These are phyloP conservation scores for Teinopalpus imperialis DNA, from an alignment of 2,888 invertebrate genomes.

Conservation along the genomic window DNA sequence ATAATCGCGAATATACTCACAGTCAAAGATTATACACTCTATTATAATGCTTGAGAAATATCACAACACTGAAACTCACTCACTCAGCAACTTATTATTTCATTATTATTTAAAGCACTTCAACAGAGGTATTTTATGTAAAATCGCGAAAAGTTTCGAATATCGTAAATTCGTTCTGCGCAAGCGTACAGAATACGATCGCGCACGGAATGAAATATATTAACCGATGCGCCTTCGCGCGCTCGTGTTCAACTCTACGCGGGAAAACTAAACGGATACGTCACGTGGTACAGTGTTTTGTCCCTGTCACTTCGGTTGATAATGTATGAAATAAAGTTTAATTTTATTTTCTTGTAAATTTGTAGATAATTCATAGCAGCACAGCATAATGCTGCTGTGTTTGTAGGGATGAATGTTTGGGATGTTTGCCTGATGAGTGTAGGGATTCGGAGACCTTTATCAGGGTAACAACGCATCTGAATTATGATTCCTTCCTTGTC, in stretches of 20 bases:
- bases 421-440: too few relatives aligned
- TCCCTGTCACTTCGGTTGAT: conserved; percentile 32
- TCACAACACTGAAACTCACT: conserved; percentile 38
- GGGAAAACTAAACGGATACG: conserved; percentile 62
- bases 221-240: conserved; percentile 43
- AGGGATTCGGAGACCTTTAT: too few relatives aligned
- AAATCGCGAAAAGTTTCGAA: conserved; percentile 34
- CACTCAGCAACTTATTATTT: conserved; percentile 37
- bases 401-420: too few relatives aligned
- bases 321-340: conserved; percentile 3
- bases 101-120: conserved; percentile 43
- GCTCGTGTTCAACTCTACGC: conserved; percentile 51
- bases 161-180: conserved; percentile 50
- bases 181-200: conserved; percentile 52
- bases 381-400: too few relatives aligned
- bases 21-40: background rate
- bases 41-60: conserved; percentile 21
- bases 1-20: conserved; percentile 22
- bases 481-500: too few relatives aligned
- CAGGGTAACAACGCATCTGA: too few relatives aligned
- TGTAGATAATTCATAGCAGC: too few relatives aligned
- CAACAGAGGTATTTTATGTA: conserved; percentile 31
- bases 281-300: conserved; percentile 36
- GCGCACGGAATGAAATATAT: conserved; percentile 60
- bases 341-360: conserved; percentile 3